Evolutionary conservation across 2,797 vertebrate genomes (phyloP).

Genomic region (Lemur catta): DNA sequence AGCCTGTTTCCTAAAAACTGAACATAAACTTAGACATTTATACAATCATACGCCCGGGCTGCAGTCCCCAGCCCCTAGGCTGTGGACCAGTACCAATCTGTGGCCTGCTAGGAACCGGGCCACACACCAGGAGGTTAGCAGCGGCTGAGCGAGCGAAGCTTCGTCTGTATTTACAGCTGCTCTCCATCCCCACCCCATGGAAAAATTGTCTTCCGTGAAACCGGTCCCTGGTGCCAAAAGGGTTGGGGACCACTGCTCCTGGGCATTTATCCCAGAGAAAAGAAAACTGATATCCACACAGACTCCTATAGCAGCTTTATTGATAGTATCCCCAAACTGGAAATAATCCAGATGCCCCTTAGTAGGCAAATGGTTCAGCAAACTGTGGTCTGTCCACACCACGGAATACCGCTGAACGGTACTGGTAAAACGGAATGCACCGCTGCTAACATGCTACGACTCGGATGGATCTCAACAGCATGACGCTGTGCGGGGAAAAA

Average conservation of each 20-base stretch:
- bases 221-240: too few relatives aligned
- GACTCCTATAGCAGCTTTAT: background rate
- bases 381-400: fast-evolving
- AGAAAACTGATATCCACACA: background rate
- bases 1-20: background rate
- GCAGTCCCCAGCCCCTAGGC: too few relatives aligned
- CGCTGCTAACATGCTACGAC: background rate
- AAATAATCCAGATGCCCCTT: fast-evolving
- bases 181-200: too few relatives aligned
- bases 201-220: too few relatives aligned
- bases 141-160: too few relatives aligned
- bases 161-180: too few relatives aligned
- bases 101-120: too few relatives aligned
- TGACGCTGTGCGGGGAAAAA: background rate
- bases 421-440: too few relatives aligned
- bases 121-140: too few relatives aligned
- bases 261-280: background rate
- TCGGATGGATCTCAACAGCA: too few relatives aligned
- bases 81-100: too few relatives aligned
- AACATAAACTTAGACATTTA: background rate
- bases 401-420: fast-evolving
- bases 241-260: background rate
- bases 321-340: background rate
- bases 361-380: fast-evolving
- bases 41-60: background rate